Evolutionary conservation across 2,113 vertebrate species (phyloP).

Genomic region (Panthera leo): DNA sequence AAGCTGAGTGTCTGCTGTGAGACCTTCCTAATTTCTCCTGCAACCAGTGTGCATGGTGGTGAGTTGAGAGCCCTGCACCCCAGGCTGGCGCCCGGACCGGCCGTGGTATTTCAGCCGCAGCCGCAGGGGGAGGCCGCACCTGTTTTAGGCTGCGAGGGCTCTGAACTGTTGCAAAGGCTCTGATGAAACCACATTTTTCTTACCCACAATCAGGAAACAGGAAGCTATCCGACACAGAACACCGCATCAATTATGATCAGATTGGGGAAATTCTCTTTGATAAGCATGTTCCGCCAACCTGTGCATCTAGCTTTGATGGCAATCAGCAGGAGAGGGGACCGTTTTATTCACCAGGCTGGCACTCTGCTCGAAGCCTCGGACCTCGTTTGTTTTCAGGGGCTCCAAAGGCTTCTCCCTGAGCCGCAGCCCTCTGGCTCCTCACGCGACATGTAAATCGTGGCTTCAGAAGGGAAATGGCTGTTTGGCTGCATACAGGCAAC

Average conservation of each 20-base stretch:
- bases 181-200: constrained; percentile 44
- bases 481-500: neutral
- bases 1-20: neutral
- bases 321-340: neutral
- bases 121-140: neutral
- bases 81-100: neutral
- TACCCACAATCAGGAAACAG: constrained; percentile 60
- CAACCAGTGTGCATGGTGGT: accelerated
- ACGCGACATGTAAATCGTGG: accelerated
- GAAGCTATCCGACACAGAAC: constrained; percentile 54
- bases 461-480: neutral
- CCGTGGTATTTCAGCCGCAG: neutral
- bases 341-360: neutral
- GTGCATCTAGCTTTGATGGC: neutral
- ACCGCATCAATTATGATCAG: constrained; percentile 49
- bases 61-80: neutral
- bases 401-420: accelerated
- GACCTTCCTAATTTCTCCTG: neutral
- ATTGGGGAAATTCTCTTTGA: constrained; percentile 45
- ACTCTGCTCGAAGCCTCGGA: neutral
- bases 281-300: constrained; percentile 7
- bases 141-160: neutral
- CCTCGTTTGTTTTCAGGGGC: neutral
- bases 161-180: neutral
- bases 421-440: neutral